Evolutionary conservation across 2,113 vertebrate genomes (phyloP).

Genomic region (Alethe castanea): DNA sequence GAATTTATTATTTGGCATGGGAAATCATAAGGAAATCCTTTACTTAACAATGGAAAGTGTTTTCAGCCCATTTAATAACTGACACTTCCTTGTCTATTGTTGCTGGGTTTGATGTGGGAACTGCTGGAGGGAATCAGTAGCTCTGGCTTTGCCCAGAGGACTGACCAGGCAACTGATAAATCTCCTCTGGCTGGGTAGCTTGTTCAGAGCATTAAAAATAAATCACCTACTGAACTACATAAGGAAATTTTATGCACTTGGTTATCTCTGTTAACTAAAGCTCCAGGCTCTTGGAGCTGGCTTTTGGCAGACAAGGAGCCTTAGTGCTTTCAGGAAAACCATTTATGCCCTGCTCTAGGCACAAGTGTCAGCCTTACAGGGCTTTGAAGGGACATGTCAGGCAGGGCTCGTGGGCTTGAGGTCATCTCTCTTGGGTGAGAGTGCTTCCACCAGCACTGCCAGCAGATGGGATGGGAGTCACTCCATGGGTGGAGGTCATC

Average conservation of each 20-base stretch:
- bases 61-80: conserved; percentile 25
- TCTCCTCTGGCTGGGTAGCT: not conserved
- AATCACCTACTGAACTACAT: not conserved
- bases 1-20: conserved; percentile 46
- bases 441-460: not conserved
- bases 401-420: not conserved
- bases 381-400: not conserved
- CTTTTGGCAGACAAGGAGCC: not conserved
- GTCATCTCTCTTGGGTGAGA: not conserved
- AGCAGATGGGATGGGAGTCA: not conserved
- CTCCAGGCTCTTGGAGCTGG: not conserved
- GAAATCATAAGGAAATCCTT: conserved; percentile 67
- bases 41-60: conserved; percentile 56
- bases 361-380: fast-evolving
- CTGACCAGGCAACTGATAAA: not conserved
- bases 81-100: conserved; percentile 65
- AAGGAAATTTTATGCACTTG: not conserved
- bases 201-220: not conserved
- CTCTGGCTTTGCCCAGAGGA: not conserved
- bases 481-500: not conserved
- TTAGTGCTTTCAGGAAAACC: not conserved
- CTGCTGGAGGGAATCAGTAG: not conserved
- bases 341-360: not conserved
- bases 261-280: conserved; percentile 25
- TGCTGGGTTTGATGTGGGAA: not conserved